phyloP scores from a whole-genome alignment of 2,888 invertebrate species.

The Diaprepes abbreviatus region DNA sequence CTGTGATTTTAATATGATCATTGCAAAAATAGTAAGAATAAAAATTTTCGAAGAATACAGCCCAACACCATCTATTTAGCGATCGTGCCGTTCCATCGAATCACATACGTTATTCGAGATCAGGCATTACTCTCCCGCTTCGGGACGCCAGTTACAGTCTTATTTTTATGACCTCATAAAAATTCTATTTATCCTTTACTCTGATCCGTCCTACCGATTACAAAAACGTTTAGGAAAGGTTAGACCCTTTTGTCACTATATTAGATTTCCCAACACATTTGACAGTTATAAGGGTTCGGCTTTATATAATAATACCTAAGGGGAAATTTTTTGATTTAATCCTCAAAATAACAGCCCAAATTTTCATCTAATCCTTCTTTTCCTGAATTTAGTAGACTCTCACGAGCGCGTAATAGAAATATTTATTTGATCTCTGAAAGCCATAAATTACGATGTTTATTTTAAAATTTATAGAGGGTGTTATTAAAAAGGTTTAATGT shows the following conservation, averaged over 20 bases:
- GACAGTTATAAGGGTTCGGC: constrained; percentile 30
- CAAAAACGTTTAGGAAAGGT: constrained; percentile 17
- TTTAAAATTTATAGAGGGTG: too few relatives aligned
- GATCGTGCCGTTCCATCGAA: too few relatives aligned
- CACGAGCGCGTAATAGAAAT: not conserved
- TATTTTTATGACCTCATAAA: constrained; percentile 4
- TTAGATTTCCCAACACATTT: constrained; percentile 24
- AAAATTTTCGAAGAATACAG: too few relatives aligned
- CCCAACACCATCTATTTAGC: too few relatives aligned
- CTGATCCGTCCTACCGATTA: not conserved
- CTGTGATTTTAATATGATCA: too few relatives aligned
- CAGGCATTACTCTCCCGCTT: too few relatives aligned
- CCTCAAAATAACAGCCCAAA: constrained; percentile 9
- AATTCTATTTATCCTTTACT: not conserved
- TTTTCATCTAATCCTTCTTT: constrained; percentile 1
- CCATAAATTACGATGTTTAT: too few relatives aligned
- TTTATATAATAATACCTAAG: constrained; percentile 26
- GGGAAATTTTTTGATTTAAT: constrained; percentile 19
- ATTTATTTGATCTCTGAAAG: too few relatives aligned
- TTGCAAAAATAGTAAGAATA: too few relatives aligned
- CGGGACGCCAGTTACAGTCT: too few relatives aligned
- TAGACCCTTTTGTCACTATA: constrained; percentile 13
- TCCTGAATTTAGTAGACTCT: not conserved
- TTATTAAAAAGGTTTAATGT: too few relatives aligned
- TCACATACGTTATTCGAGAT: too few relatives aligned